A percentile compares a stretch with the other conserved stretches of the same genome.
These are phyloP conservation scores for Etheostoma spectabile DNA, from an alignment of 2,113 vertebrate genomes.

Conservation along the genomic window DNA sequence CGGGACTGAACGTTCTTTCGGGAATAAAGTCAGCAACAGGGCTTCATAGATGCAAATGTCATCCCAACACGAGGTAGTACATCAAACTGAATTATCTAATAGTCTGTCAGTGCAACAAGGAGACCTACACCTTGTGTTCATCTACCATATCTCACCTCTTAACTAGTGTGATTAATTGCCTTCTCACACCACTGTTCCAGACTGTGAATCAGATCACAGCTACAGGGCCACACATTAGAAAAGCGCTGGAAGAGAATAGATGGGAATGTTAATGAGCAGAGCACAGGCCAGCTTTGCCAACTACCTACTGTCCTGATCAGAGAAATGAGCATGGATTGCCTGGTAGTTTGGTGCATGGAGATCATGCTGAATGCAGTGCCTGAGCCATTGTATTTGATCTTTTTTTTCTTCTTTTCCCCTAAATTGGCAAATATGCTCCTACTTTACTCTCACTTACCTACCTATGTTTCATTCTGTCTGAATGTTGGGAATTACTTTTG, in stretches of 20 bases:
- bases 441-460: neutral
- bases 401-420: neutral
- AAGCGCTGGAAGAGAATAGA: slow-evolving; percentile 47
- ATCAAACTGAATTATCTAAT: slow-evolving; percentile 40
- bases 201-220: slow-evolving; percentile 59
- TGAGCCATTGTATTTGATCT: too few relatives aligned
- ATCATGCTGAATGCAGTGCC: slow-evolving; percentile 14
- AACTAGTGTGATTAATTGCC: slow-evolving; percentile 68
- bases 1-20: neutral
- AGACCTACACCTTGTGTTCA: slow-evolving; percentile 57
- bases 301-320: slow-evolving; percentile 24
- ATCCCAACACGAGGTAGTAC: neutral
- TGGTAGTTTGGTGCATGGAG: neutral
- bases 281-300: slow-evolving; percentile 17
- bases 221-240: slow-evolving; percentile 47
- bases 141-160: slow-evolving; percentile 56
- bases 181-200: slow-evolving; percentile 47
- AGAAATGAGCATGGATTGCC: neutral
- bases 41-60: slow-evolving; percentile 19
- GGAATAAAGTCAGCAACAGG: slow-evolving; percentile 3
- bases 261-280: slow-evolving; percentile 59
- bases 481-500: too few relatives aligned
- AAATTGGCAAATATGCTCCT: neutral
- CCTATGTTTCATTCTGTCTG: neutral
- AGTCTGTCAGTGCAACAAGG: slow-evolving; percentile 41